Evolutionary conservation across 2,797 vertebrate species (phyloP), one percentile per base, ranked within the genome.

Genomic region (Lutjanus campechanus): DNA sequence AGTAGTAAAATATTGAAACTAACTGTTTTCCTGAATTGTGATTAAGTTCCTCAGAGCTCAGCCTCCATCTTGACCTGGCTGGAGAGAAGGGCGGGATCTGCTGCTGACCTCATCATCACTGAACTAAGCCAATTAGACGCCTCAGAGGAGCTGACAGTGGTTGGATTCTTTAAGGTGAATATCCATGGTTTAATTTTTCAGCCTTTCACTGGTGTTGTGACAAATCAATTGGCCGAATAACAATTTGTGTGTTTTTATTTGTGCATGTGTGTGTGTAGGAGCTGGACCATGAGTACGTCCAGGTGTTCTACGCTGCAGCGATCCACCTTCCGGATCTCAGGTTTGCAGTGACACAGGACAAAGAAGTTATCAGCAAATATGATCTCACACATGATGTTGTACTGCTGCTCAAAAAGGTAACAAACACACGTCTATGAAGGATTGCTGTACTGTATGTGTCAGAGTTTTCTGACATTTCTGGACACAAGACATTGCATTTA

Each of bases 101-200:
- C 95, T 54, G 85, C 93, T 11, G 92, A 96, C 86, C 82, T 96
- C 81, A 92, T 98, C 81, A 92, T 98, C 78, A 91, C 92, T 51
- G 93, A 95, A 58, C 89, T 95, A 0, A 89, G 86, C 58, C 93
- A 96, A 82, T 91, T 93, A 77, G 92, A 95, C 60, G 86, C 73
- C 29, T 89, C 94, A 61, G 95, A 95, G 7, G 93, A 97, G 19
- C 77, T 97, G 79, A 93, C 91, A 53, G 96, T 98, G 76, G 82
- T 97, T 7, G 97, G 97, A 51, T 97, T 97, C 91, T 98, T 99
- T 78, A 95, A 97, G 97, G 98, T 99, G 50, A 85, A 56, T 51
- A 41, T 0, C 2, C 7, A 7, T 9, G 20, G 12, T 67, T 61
- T 20, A 0, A 22, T 0, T 54, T 60, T 10, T 0, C 13, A 43